Evolutionary conservation across 2,797 vertebrate genomes (phyloP).

Genomic region (Malacoctenus gilli): DNA sequence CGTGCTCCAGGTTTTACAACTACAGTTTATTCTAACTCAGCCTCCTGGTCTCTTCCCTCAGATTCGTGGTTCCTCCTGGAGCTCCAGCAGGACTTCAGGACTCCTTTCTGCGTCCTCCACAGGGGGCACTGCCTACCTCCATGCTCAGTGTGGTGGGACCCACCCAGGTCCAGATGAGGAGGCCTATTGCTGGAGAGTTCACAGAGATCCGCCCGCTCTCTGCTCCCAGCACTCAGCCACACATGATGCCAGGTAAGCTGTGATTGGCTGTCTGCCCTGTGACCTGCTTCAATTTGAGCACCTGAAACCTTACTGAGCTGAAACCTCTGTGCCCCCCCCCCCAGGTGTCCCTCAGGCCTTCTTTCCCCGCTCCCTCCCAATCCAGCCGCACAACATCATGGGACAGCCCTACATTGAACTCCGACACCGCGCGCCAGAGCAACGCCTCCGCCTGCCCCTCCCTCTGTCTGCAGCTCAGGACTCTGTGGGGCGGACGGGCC

Average conservation of each 20-base stretch:
- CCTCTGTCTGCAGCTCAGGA: conserved; percentile 14
- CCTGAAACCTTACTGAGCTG: too few species aligned
- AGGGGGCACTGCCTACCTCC: conserved; percentile 72
- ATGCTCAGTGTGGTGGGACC: conserved; percentile 69
- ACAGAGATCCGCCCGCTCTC: conserved; percentile 70
- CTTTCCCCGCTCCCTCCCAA: conserved; percentile 81
- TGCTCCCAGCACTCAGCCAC: conserved; percentile 38
- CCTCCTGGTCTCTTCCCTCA: neutral
- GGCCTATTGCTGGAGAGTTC: conserved; percentile 84
- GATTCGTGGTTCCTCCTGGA: conserved; percentile 43
- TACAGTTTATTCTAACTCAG: too few species aligned
- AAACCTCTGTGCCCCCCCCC: too few species aligned
- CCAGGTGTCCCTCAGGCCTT: conserved; percentile 84
- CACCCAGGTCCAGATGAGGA: conserved; percentile 83
- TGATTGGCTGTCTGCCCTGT: too few species aligned
- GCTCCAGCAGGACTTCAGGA: conserved; percentile 85
- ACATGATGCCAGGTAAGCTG: conserved; percentile 60
- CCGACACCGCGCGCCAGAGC: too few species aligned
- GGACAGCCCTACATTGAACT: conserved; percentile 95
- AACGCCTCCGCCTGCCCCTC: conserved; percentile 84
- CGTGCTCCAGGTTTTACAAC: too few species aligned
- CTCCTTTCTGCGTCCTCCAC: conserved; percentile 82
- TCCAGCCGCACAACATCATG: conserved; percentile 92
- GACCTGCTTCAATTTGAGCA: too few species aligned
- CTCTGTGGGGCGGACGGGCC: conserved; percentile 66